These are phyloP conservation scores for Bubo blakistoni DNA, from an alignment of 2,113 vertebrate genomes.

Conservation along the genomic window DNA sequence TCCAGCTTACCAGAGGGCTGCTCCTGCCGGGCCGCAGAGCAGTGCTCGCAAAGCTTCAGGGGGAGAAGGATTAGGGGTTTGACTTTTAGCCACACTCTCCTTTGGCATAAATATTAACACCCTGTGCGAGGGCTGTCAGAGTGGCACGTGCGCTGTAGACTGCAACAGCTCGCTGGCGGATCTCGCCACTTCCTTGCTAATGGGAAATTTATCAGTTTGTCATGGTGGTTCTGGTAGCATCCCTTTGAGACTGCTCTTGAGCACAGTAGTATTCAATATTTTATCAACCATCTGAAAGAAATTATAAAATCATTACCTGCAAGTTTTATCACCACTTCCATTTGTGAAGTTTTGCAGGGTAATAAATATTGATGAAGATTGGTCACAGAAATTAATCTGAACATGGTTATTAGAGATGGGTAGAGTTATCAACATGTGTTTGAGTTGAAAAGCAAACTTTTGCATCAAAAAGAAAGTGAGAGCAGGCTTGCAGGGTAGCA, in stretches of 20 bases:
- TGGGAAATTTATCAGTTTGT: neutral
- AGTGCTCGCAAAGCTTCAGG: neutral
- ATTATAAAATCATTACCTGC: conserved; percentile 36
- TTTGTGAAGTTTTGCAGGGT: neutral
- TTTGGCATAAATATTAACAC: neutral
- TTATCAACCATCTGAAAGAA: conserved; percentile 29
- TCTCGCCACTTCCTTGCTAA: neutral
- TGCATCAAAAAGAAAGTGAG: neutral
- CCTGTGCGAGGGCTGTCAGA: accelerated
- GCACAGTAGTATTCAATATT: conserved; percentile 9
- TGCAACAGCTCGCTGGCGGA: neutral
- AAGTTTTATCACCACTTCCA: neutral
- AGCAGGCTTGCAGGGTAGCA: neutral
- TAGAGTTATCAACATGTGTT: neutral
- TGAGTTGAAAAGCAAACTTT: neutral
- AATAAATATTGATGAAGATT: conserved; percentile 25
- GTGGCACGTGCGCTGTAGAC: neutral
- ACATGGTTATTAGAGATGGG: neutral
- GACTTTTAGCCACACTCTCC: neutral
- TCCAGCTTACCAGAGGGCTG: neutral
- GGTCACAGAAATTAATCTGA: neutral
- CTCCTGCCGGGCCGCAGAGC: neutral
- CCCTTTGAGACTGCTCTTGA: neutral
- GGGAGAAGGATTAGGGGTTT: neutral
- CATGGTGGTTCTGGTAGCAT: neutral